Conservation (phyloP, 2,113 vertebrate genomes). For the Hippocampus guttulatus region DNA sequence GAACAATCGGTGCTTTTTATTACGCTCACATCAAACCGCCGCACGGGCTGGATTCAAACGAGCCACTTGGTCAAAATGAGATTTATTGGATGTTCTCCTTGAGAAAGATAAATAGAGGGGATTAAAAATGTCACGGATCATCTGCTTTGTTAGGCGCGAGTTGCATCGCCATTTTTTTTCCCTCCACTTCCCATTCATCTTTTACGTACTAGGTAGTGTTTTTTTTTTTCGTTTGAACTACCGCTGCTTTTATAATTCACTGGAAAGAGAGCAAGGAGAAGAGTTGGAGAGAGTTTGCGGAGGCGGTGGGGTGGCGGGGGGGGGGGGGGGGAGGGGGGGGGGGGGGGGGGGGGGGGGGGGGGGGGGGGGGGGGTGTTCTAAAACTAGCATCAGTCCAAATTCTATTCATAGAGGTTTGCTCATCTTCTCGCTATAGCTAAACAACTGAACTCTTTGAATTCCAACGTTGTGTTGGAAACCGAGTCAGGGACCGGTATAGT, state of each 20-base stretch:
- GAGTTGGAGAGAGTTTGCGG: no score
- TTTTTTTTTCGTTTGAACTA: neutral
- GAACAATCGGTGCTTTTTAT: constrained; percentile 54
- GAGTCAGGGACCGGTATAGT: no score
- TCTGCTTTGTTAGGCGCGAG: neutral
- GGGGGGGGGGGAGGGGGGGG: no score
- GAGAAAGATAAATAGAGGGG: constrained; percentile 3
- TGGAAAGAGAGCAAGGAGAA: neutral
- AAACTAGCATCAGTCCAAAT: neutral
- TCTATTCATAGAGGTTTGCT: neutral
- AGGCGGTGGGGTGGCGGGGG: no score
- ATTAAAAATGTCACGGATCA: no score
- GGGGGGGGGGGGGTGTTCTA: neutral
- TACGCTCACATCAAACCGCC: constrained; percentile 44
- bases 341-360: no score
- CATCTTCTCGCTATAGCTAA: no score
- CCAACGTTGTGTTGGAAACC: no score
- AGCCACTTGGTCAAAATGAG: constrained; percentile 43
- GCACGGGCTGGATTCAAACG: constrained; percentile 11
- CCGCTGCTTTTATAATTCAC: neutral
- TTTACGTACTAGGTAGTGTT: neutral
- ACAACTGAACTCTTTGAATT: no score
- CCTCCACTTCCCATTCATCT: neutral
- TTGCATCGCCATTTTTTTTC: neutral
- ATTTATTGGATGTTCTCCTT: constrained; percentile 51